Base-by-base conservation (phyloP, 35 echinoderm and acorn worm genomes). In the Acanthaster planci region DNA sequence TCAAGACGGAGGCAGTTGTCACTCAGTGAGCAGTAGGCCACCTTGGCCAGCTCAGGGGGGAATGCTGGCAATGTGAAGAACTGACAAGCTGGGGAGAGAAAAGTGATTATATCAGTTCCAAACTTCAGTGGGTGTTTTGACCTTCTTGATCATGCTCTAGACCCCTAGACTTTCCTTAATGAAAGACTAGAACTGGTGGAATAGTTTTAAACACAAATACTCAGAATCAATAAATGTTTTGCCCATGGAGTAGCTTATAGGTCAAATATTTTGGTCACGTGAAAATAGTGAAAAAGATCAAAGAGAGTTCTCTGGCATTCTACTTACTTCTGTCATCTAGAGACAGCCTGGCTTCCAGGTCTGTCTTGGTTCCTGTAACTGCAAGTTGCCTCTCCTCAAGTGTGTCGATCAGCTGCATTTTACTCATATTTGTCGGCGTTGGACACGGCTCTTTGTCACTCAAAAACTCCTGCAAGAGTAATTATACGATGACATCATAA, bases 1-100 rank as follows among this genome's bases (percentile, higher is more conserved):
- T 85, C 83, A 16, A 85, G 0, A 57, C 36, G 55, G 58, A 72
- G 83, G 40, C 83, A 85, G 83, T 85, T 76, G 2, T 85, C 83
- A 85, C 39, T 76, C 57, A 85, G 39, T 7, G 83, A 76, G 21
- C 55, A 57, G 67, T 85, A 85, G 23, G 83, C 83, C 29, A 85
- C 38, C 22, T 76, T 52, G 38, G 83, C 83, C 6, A 85, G 12
- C 55, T 76, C 18, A 1, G 12, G 36, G 35, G 83, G 53, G 2
- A 85, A 51, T 22, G 15, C 37, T 35, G 83, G 83, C 21, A 72
- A 7, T 4, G 2, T 76, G 15, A 72, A 36, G 23, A 15, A 12
- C 15, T 1, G 10, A 35, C 64, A 72, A 72, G 26, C 64, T 72
- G 64, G 10, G n/a, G 7, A 10, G 2, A 72, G 23, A 29, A n/a